A percentile compares a stretch with the other conserved stretches of the same genome.
phyloP scores from a whole-genome alignment of 2,888 invertebrate species.

The Mythimna ferrago region DNA sequence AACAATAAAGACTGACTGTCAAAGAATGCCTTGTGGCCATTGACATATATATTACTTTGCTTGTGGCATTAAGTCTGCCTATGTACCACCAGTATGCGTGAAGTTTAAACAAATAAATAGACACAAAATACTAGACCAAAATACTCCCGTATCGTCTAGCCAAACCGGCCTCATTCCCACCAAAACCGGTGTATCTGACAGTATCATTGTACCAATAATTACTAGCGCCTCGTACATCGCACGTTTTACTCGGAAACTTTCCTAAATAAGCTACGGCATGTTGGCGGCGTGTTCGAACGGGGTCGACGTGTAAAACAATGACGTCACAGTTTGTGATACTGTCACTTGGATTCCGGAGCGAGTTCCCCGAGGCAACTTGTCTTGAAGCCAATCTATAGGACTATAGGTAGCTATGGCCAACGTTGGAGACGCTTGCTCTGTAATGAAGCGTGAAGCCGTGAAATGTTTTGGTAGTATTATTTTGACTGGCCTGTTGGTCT shows the following conservation, averaged over 20 bases:
- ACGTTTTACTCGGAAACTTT: slow-evolving; percentile 59
- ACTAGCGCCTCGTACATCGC: slow-evolving; percentile 30
- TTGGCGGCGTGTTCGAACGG: slow-evolving; percentile 64
- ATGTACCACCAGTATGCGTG: too few relatives aligned
- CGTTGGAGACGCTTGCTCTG: slow-evolving; percentile 14
- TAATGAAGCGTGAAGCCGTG: slow-evolving; percentile 10
- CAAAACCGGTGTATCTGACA: slow-evolving; percentile 42
- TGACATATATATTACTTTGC: too few relatives aligned
- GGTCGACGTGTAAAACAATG: slow-evolving; percentile 79
- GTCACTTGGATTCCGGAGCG: slow-evolving; percentile 78
- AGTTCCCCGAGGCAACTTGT: slow-evolving; percentile 72
- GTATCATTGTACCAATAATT: slow-evolving; percentile 54
- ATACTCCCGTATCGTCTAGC: slow-evolving; percentile 13
- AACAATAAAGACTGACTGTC: too few relatives aligned
- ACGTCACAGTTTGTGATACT: slow-evolving; percentile 76
- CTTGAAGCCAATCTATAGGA: slow-evolving; percentile 46
- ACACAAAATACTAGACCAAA: neutral
- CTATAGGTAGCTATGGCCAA: slow-evolving; percentile 23
- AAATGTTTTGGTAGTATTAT: neutral
- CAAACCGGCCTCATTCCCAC: slow-evolving; percentile 34
- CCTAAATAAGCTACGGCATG: slow-evolving; percentile 64
- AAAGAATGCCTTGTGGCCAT: too few relatives aligned
- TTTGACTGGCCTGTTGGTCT: neutral
- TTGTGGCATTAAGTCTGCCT: too few relatives aligned
- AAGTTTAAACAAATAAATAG: too few relatives aligned